phyloP scores from a whole-genome alignment of 2,797 vertebrate genomes.

The Coendou prehensilis region DNA sequence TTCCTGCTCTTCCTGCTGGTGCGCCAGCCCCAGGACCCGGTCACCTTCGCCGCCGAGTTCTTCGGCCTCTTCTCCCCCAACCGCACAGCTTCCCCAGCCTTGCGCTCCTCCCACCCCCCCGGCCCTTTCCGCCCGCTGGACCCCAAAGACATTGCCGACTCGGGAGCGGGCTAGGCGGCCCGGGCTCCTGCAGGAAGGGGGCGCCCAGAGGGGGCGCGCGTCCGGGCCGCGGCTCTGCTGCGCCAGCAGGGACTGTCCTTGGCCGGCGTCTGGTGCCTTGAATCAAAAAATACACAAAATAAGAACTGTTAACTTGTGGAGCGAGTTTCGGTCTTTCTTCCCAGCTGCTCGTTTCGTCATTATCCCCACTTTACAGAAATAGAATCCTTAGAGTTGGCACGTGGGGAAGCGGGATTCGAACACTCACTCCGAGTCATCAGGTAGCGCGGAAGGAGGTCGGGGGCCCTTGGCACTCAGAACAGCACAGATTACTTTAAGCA shows the following conservation, averaged over 20 bases:
- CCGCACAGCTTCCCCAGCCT: accelerated
- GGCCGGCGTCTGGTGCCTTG: not conserved
- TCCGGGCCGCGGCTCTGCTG: not conserved
- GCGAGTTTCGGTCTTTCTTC: conserved; percentile 37
- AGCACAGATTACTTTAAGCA: not conserved
- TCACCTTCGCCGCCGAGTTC: conserved; percentile 93
- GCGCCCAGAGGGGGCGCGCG: too few species aligned
- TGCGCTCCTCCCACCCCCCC: conserved; percentile 75
- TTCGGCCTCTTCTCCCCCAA: conserved; percentile 89
- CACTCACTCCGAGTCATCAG: too few species aligned
- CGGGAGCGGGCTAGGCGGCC: not conserved
- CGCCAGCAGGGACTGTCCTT: not conserved
- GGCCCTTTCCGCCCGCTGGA: conserved; percentile 31
- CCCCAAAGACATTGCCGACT: accelerated
- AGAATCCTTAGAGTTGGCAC: not conserved
- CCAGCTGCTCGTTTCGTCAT: not conserved
- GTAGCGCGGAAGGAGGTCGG: not conserved
- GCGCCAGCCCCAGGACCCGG: conserved; percentile 91
- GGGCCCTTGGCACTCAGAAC: not conserved
- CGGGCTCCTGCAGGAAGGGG: accelerated
- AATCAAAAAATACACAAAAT: not conserved
- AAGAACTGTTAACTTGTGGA: not conserved
- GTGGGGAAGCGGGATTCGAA: not conserved
- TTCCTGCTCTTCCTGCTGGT: conserved; percentile 95
- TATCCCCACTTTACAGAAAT: conserved; percentile 34